phyloP scores from a whole-genome alignment of 2,113 vertebrate genomes.

The Symphodus melops region DNA sequence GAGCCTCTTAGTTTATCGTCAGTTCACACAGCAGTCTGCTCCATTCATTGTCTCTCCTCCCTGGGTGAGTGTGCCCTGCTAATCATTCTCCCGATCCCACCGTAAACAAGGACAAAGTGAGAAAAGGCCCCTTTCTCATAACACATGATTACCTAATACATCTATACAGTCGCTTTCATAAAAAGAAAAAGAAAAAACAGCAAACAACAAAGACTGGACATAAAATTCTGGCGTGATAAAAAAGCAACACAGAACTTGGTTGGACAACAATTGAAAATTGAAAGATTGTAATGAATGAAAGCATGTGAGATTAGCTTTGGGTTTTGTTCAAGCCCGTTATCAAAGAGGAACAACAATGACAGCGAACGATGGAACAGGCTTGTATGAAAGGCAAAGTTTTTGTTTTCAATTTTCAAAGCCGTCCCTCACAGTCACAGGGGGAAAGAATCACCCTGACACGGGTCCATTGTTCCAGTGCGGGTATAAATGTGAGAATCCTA shows the following conservation, averaged over 20 bases:
- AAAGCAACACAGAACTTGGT: conserved; percentile 41
- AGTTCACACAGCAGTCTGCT: conserved; percentile 62
- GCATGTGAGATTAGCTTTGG: conserved; percentile 66
- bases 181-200: conserved; percentile 54
- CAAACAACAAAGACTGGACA: conserved; percentile 33
- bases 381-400: conserved; percentile 68
- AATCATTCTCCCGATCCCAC: conserved; percentile 52
- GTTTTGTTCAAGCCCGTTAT: conserved; percentile 69
- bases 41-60: conserved; percentile 61
- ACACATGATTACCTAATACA: conserved; percentile 61
- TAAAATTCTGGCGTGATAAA: conserved; percentile 8
- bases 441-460: conserved; percentile 64
- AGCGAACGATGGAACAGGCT: conserved; percentile 56
- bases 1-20: conserved; percentile 71
- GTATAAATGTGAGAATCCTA: conserved; percentile 67
- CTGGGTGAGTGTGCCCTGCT: conserved; percentile 45
- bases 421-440: conserved; percentile 48
- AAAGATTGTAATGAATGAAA: conserved; percentile 70
- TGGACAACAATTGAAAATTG: conserved; percentile 52
- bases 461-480: conserved; percentile 68
- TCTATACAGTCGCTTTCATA: conserved; percentile 38
- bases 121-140: conserved; percentile 24
- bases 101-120: conserved; percentile 56
- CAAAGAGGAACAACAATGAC: conserved; percentile 66
- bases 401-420: conserved; percentile 66